Conservation (phyloP, 2,113 vertebrate genomes). For the Cynoglossus semilaevis region DNA sequence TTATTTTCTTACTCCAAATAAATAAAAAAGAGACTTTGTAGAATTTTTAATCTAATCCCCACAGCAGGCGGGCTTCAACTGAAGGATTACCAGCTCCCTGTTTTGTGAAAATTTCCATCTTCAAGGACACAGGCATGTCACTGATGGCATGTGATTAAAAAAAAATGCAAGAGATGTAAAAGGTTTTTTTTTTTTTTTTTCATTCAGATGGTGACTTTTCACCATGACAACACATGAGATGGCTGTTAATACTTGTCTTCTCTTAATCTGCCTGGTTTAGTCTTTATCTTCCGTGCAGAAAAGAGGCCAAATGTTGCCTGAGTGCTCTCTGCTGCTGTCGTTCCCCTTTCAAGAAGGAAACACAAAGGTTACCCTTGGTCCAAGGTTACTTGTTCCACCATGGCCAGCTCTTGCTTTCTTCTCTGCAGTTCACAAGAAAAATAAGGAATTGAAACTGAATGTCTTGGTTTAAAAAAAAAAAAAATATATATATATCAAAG, state of each 20-base stretch:
- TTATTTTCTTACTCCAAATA: too few relatives aligned
- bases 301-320: constrained; percentile 57
- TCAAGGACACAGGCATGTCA: constrained; percentile 59
- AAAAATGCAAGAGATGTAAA: constrained; percentile 39
- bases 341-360: constrained; percentile 45
- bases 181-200: constrained; percentile 24
- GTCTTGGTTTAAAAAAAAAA: constrained; percentile 43
- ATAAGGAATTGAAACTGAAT: constrained; percentile 28
- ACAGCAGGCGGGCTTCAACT: constrained; percentile 47
- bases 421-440: constrained; percentile 34
- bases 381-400: constrained; percentile 61
- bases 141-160: constrained; percentile 38
- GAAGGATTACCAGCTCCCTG: constrained; percentile 44
- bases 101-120: constrained; percentile 42
- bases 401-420: constrained; percentile 36
- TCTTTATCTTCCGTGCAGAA: constrained; percentile 55
- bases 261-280: constrained; percentile 44
- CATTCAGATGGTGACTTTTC: constrained; percentile 57
- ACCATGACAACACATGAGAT: constrained; percentile 28
- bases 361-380: constrained; percentile 65
- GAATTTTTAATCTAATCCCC: constrained; percentile 63
- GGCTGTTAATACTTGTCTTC: constrained; percentile 44
- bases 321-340: constrained; percentile 39
- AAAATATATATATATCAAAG: constrained; percentile 34
- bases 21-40: constrained; percentile 3